Percentiles rank a stretch among this genome's conserved stretches.
Conservation (phyloP, 2,113 vertebrate species). For the Illadopsis cleaveri region DNA sequence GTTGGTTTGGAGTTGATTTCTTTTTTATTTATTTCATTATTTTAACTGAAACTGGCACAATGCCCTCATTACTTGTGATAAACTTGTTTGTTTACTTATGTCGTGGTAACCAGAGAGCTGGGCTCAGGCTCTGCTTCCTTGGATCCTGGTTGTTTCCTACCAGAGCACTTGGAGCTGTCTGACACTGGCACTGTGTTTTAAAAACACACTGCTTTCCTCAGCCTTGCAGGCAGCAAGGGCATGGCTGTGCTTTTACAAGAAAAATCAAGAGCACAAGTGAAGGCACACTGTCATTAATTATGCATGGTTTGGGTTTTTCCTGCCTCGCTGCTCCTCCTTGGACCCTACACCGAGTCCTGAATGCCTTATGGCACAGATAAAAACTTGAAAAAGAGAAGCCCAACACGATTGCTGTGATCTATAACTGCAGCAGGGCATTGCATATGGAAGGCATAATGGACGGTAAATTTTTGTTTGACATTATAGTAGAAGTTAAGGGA, state of each 20-base stretch:
- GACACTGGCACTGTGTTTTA: not conserved
- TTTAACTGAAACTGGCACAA: constrained; percentile 29
- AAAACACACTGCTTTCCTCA: not conserved
- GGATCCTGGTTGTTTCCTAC: not conserved
- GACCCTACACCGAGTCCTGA: not conserved
- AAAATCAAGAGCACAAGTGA: not conserved
- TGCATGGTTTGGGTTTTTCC: not conserved
- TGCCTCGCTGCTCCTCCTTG: not conserved
- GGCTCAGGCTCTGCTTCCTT: not conserved
- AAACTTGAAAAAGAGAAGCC: not conserved
- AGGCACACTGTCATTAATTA: not conserved
- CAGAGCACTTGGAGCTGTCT: not conserved
- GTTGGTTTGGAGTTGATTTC: not conserved
- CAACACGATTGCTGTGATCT: not conserved
- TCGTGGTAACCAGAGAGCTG: not conserved
- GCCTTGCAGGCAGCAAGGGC: not conserved
- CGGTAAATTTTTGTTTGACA: constrained; percentile 45
- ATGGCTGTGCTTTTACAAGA: not conserved
- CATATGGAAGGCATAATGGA: constrained; percentile 52
- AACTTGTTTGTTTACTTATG: constrained; percentile 43
- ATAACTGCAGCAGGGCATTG: not conserved
- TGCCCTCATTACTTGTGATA: not conserved
- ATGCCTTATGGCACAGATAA: not conserved
- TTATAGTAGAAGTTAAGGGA: not conserved
- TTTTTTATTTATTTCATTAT: not conserved